Conservation (phyloP, 2,888 invertebrate species). For the Amphimallon solstitiale region DNA sequence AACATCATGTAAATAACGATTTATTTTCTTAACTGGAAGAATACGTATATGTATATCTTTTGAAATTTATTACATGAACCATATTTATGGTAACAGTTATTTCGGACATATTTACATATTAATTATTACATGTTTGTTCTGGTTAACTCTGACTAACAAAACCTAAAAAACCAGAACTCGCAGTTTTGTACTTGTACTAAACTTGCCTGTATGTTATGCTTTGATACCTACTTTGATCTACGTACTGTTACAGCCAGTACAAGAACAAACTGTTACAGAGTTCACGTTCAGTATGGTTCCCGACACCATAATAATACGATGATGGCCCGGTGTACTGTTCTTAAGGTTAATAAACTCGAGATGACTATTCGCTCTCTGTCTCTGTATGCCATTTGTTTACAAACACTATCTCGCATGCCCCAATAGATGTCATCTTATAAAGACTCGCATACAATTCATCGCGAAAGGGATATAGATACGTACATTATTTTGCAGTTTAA, state of each 20-base stretch:
- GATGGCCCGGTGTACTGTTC: constrained; percentile 8
- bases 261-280: constrained; percentile 18
- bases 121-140: constrained; percentile 18
- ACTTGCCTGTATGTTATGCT: too few relatives aligned
- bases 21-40: too few relatives aligned
- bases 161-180: too few relatives aligned
- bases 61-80: too few relatives aligned
- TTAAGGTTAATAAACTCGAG: constrained; percentile 22
- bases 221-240: too few relatives aligned
- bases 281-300: constrained; percentile 14
- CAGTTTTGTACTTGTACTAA: too few relatives aligned
- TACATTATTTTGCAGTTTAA: too few relatives aligned
- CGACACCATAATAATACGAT: constrained; percentile 1
- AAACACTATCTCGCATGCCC: constrained; percentile 6
- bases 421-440: neutral
- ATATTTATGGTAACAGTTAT: too few relatives aligned
- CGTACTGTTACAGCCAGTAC: neutral
- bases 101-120: constrained; percentile 22
- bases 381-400: constrained; percentile 23
- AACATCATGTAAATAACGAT: too few relatives aligned
- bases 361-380: neutral
- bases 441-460: too few relatives aligned
- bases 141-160: neutral
- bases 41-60: too few relatives aligned
- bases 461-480: too few relatives aligned